These are phyloP conservation scores for Cebus imitator DNA, from an alignment of 2,113 vertebrate genomes.

Conservation along the genomic window DNA sequence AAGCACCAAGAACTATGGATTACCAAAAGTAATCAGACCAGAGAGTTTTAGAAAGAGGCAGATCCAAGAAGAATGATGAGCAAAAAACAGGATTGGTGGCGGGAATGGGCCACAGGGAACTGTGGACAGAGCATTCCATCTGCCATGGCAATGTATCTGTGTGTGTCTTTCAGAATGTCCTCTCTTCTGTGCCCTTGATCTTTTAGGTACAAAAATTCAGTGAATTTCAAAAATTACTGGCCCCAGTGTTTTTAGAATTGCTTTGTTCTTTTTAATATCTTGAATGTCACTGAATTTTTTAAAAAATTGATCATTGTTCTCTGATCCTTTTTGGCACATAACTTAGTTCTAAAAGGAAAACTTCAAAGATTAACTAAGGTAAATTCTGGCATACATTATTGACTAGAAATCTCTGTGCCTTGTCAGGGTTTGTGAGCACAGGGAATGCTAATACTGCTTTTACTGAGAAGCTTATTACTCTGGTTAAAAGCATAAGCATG, in stretches of 20 bases:
- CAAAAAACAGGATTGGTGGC: neutral
- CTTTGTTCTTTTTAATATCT: slow-evolving; percentile 20
- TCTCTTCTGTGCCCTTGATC: neutral
- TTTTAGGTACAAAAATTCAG: neutral
- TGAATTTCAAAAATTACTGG: neutral
- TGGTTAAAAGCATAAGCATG: slow-evolving; percentile 57
- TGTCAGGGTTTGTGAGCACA: slow-evolving; percentile 34
- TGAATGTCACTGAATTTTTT: slow-evolving; percentile 22
- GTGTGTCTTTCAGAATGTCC: neutral
- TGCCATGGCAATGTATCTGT: neutral
- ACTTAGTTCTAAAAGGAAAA: slow-evolving; percentile 49
- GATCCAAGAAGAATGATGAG: neutral
- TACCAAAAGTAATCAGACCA: neutral
- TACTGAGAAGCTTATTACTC: slow-evolving; percentile 67
- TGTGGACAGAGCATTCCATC: neutral
- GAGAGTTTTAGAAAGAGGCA: neutral
- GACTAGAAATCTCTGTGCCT: slow-evolving; percentile 49
- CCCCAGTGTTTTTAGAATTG: neutral
- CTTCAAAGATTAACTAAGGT: slow-evolving; percentile 32
- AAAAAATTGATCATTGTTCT: slow-evolving; percentile 41
- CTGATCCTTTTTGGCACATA: slow-evolving; percentile 34
- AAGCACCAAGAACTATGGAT: neutral
- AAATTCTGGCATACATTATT: slow-evolving; percentile 49
- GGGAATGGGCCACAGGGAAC: too few species aligned
- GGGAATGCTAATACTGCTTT: slow-evolving; percentile 44